A percentile compares a stretch with the other conserved stretches of the same genome.
Conservation (phyloP, 2,797 vertebrate genomes). For the Rousettus madagascariensis region DNA sequence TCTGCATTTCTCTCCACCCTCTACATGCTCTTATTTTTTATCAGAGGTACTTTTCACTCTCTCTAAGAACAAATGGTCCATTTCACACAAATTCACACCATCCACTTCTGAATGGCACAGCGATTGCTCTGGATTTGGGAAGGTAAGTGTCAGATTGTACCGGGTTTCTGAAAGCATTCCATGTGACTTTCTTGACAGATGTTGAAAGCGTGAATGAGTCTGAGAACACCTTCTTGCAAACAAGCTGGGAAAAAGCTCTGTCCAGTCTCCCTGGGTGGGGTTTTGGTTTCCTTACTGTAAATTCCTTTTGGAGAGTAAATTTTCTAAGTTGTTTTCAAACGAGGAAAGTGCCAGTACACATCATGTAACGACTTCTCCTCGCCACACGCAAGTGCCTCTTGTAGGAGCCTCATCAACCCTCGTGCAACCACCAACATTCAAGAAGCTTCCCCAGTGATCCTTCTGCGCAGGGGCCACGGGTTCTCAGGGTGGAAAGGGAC, state of each 20-base stretch:
- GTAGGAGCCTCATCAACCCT: background rate
- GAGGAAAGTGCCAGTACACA: background rate
- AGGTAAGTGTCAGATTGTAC: conserved; percentile 64
- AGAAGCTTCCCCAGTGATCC: background rate
- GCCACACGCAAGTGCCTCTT: background rate
- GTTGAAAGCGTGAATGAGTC: conserved; percentile 61
- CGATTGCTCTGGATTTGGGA: conserved; percentile 60
- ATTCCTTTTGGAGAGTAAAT: background rate
- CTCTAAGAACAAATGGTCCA: conserved; percentile 62
- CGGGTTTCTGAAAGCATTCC: conserved; percentile 65
- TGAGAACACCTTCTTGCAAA: conserved; percentile 12
- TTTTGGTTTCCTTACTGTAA: conserved; percentile 39
- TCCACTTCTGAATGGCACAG: conserved; percentile 65
- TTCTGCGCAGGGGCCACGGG: background rate
- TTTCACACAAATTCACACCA: conserved; percentile 16
- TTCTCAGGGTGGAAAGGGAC: background rate
- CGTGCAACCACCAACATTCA: background rate
- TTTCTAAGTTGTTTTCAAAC: conserved; percentile 7
- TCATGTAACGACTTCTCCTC: background rate
- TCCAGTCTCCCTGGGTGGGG: background rate
- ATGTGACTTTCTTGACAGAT: conserved; percentile 56
- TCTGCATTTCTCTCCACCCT: background rate
- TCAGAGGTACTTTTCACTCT: conserved; percentile 56
- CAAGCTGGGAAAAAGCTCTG: background rate
- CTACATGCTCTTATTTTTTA: background rate